These are phyloP conservation scores for Bambusicola thoracicus DNA, from an alignment of 2,113 vertebrate species.

Conservation along the genomic window DNA sequence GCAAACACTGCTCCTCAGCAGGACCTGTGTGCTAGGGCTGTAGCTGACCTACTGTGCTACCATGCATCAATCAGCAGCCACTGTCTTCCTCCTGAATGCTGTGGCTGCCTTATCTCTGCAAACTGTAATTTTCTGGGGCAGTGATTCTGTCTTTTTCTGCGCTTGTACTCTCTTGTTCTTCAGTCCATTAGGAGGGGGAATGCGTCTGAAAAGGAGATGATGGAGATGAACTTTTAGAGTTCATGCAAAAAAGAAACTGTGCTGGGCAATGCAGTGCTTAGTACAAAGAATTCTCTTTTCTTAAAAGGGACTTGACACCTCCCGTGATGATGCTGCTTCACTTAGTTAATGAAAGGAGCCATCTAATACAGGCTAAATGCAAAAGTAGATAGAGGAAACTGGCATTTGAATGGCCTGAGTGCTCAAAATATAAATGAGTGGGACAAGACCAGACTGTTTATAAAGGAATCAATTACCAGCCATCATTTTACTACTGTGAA, in stretches of 20 bases:
- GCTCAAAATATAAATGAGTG: constrained; percentile 29
- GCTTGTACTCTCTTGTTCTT: neutral
- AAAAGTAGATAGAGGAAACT: neutral
- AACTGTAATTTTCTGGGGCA: neutral
- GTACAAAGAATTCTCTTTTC: neutral
- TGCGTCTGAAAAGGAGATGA: neutral
- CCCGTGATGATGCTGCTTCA: constrained; percentile 17
- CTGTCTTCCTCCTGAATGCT: neutral
- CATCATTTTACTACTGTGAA: neutral
- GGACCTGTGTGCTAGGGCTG: rapidly evolving
- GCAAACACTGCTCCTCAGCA: rapidly evolving
- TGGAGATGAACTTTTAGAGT: neutral
- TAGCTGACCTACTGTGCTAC: neutral
- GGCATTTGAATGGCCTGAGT: constrained; percentile 2
- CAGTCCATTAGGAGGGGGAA: neutral
- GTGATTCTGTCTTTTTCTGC: neutral
- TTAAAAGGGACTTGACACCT: constrained; percentile 8
- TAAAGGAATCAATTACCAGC: constrained; percentile 41
- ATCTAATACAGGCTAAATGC: neutral
- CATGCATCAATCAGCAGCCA: neutral
- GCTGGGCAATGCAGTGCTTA: rapidly evolving
- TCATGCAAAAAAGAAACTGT: neutral
- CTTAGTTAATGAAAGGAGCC: constrained; percentile 14
- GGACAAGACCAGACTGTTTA: constrained; percentile 33
- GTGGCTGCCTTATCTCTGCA: neutral